Evolutionary conservation across 2,113 vertebrate species (phyloP), one percentile per base, ranked within the genome.

Genomic region (Bombycilla garrulus): DNA sequence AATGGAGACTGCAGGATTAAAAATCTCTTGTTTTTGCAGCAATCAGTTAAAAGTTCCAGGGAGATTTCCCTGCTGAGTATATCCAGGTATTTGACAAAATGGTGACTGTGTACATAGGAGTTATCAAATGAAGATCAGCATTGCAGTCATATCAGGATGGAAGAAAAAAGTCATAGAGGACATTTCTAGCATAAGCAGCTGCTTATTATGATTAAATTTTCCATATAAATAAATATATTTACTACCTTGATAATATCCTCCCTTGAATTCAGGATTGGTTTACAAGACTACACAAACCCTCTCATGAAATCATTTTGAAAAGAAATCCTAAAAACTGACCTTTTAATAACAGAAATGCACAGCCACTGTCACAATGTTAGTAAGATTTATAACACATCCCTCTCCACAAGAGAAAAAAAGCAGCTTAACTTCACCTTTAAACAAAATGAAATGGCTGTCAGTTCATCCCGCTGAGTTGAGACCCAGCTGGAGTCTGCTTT

Each of bases 361-460:
- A 18, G 7, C 64, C 26, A 72, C 64, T 74, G 80, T 35, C 19
- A 58, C 11, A 42, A 2, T 38, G 15, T 20, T 36, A 60, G 18
- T 48, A 57, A 84, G 51, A 51, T 35, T 35, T 48, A 33, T 38
- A 78, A 56, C 9, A 29, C 12, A 9, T 62, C 3, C 35, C 3
- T 23, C 29, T 91, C 18, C 38, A 31, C 12, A 26, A 45, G n/a
- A 44, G n/a, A 42, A 77, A 57, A 72, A 87, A 70, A 42, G 9
- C 4, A 72, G 36, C 9, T 80, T 86, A 72, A 33, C 18, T 81
- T 95, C 45, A 81, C 11, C 2, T 94, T 58, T 67, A 70, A 73
- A 20, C 10, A 62, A 69, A 80, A 79, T 1, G 11, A 24, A 40
- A 65, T 15, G 25, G 31, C 23, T 5, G 7, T 38, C 0, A 0